Evolutionary conservation across 1,140 invertebrate species (phyloP).

Genomic region (Philopotamus ludificatus): DNA sequence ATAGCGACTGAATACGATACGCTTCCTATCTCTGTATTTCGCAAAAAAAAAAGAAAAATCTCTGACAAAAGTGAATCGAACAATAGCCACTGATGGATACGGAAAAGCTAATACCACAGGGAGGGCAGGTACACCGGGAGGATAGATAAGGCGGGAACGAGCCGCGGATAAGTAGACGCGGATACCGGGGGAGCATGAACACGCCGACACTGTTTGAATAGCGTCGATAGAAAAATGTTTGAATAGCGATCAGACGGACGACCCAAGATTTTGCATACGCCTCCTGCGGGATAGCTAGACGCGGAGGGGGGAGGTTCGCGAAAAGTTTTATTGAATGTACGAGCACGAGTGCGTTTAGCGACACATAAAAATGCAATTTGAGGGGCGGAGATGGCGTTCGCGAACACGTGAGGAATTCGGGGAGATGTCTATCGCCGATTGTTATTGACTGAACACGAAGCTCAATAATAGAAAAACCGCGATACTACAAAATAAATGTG

Average conservation of each 20-base stretch:
- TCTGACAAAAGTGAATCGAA: constrained; percentile 9
- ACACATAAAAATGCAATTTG: constrained; percentile 21
- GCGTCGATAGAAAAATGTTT: constrained; percentile 33
- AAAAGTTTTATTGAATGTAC: constrained; percentile 21
- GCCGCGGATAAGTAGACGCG: constrained; percentile 19
- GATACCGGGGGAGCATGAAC: no score
- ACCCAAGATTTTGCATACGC: constrained; percentile 19
- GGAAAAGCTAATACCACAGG: not conserved
- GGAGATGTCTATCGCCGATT: no score
- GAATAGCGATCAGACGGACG: constrained; percentile 31
- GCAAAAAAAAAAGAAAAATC: not conserved
- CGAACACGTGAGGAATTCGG: no score
- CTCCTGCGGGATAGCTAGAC: not conserved
- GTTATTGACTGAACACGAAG: no score
- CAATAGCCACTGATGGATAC: constrained; percentile 19
- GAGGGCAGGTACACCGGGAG: constrained; percentile 1
- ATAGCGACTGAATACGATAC: no score
- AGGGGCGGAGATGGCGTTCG: no score
- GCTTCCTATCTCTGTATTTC: no score
- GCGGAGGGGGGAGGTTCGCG: not conserved
- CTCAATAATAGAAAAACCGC: no score
- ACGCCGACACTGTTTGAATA: constrained; percentile 32
- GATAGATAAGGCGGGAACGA: not conserved
- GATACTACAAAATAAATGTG: no score
- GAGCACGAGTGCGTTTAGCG: not conserved